Percentiles rank a stretch among this genome's conserved stretches.
phyloP scores from a whole-genome alignment of 2,888 invertebrate species.

The Hirtodrosophila trivittata region DNA sequence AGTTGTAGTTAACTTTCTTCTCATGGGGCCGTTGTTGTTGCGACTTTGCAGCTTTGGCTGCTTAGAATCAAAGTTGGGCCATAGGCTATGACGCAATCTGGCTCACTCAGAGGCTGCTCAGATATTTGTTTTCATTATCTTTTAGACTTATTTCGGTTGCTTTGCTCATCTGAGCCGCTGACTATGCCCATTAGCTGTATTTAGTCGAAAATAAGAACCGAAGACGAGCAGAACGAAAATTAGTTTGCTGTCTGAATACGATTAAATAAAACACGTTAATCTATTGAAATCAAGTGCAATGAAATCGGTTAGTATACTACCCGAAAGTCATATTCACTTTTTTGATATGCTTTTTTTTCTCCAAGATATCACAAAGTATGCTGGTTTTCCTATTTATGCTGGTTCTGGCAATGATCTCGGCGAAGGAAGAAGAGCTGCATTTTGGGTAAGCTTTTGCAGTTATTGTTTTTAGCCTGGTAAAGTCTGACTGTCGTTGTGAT shows the following conservation, averaged over 20 bases:
- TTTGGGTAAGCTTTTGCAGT: slow-evolving; percentile 66
- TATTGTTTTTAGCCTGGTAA: neutral
- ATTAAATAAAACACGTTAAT: neutral
- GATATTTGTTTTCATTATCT: slow-evolving; percentile 73
- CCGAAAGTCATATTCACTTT: neutral
- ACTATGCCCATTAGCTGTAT: slow-evolving; percentile 22
- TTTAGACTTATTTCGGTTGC: slow-evolving; percentile 65
- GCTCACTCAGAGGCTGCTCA: slow-evolving; percentile 40
- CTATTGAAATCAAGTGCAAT: slow-evolving; percentile 26
- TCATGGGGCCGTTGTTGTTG: slow-evolving; percentile 7
- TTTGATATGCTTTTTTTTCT: neutral
- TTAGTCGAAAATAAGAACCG: slow-evolving; percentile 55
- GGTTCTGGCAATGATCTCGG: slow-evolving; percentile 27
- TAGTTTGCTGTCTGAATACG: slow-evolving; percentile 1
- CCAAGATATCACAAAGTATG: slow-evolving; percentile 32
- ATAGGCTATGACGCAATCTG: slow-evolving; percentile 78
- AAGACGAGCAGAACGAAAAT: slow-evolving; percentile 41
- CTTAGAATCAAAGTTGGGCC: slow-evolving; percentile 61
- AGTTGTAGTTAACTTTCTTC: slow-evolving; percentile 41
- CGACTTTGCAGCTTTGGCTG: slow-evolving; percentile 8
- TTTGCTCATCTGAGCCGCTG: slow-evolving; percentile 59
- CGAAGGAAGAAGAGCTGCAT: slow-evolving; percentile 51
- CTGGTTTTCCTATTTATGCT: slow-evolving; percentile 20
- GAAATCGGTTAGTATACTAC: slow-evolving; percentile 40
- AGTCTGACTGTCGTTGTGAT: neutral